Percentiles rank a stretch among this genome's conserved stretches.
Evolutionary conservation across 2,888 invertebrate species (phyloP).

Genomic region (Cryptosula pallasiana): DNA sequence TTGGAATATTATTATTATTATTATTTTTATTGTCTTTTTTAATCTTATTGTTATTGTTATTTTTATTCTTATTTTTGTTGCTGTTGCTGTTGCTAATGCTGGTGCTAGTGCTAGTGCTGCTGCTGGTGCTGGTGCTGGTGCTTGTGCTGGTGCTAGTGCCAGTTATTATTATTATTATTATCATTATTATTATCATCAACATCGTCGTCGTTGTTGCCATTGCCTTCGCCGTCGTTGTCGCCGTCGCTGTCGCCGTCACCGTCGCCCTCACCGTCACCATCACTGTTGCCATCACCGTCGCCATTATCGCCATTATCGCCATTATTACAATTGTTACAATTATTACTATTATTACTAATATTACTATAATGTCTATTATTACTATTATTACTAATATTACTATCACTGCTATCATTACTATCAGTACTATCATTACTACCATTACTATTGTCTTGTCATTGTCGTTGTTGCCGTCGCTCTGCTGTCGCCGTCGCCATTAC

Average conservation of each 20-base stretch:
- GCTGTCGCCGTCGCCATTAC: not conserved
- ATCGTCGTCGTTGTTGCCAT: not conserved
- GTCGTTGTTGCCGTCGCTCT: not conserved
- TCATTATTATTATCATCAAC: too few relatives aligned
- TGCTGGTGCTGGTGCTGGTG: not conserved
- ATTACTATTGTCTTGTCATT: conserved; percentile 3
- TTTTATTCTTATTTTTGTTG: not conserved
- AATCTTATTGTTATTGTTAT: not conserved
- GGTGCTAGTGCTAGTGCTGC: too few relatives aligned
- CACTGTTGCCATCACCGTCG: not conserved
- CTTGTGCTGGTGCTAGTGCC: not conserved
- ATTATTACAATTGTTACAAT: not conserved
- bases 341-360: not conserved
- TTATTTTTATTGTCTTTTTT: too few relatives aligned
- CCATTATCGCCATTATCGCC: not conserved
- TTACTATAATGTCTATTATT: not conserved
- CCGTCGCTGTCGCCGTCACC: not conserved
- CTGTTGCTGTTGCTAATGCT: not conserved
- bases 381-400: not conserved
- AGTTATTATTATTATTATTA: too few relatives aligned
- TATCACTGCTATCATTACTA: not conserved
- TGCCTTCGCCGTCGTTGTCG: not conserved
- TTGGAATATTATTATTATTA: too few relatives aligned
- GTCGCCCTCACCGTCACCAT: too few relatives aligned
- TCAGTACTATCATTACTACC: not conserved